Conservation (phyloP, 1,140 invertebrate species). For the Condylostylus longicornis region DNA sequence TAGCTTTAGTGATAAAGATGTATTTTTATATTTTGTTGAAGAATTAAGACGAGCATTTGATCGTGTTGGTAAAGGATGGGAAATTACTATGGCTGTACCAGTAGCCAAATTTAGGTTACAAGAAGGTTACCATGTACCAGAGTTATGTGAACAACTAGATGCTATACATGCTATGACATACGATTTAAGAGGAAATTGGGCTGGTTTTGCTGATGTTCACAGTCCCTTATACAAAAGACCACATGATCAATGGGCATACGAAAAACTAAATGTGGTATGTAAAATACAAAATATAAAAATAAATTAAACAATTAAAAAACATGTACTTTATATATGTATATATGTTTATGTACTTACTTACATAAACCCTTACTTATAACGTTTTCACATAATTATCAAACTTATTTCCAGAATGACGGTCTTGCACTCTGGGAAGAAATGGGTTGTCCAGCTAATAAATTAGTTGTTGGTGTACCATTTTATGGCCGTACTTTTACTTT, state of each 20-base stretch:
- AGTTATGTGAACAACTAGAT: constrained; percentile 65
- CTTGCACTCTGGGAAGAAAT: constrained; percentile 69
- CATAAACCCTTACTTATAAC: neutral
- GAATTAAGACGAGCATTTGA: constrained; percentile 65
- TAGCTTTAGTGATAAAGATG: constrained; percentile 64
- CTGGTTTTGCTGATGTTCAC: constrained; percentile 73
- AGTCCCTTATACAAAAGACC: constrained; percentile 69
- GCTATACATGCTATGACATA: constrained; percentile 83
- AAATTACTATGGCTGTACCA: constrained; percentile 75
- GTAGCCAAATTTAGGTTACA: constrained; percentile 69
- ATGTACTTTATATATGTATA: neutral
- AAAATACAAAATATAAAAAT: constrained; percentile 5
- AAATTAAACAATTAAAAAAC: constrained; percentile 1
- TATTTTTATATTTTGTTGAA: constrained; percentile 68
- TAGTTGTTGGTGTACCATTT: constrained; percentile 75
- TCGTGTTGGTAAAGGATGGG: constrained; percentile 56
- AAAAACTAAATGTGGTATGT: constrained; percentile 73
- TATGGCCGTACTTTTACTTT: constrained; percentile 73
- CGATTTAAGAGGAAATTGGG: constrained; percentile 84
- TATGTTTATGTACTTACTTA: too few relatives aligned
- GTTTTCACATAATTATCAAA: neutral
- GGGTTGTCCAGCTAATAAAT: constrained; percentile 71
- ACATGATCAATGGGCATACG: constrained; percentile 74
- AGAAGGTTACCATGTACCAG: constrained; percentile 77
- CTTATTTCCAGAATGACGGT: constrained; percentile 57